Base-by-base conservation (phyloP, 2,797 vertebrate genomes). In the Dendrocincla tyrannina region DNA sequence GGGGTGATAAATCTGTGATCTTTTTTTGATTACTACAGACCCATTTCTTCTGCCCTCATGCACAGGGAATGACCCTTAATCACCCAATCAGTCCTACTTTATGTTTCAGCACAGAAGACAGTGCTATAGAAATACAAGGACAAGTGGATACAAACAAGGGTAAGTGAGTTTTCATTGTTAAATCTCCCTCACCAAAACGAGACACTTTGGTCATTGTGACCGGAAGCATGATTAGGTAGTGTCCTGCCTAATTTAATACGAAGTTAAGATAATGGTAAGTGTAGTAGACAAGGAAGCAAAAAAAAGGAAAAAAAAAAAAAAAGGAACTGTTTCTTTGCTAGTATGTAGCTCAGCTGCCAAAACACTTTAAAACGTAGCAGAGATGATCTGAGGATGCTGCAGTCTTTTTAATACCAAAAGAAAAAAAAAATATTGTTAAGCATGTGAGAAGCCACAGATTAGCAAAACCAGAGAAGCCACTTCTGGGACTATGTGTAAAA, bases 61-160 rank as follows among this genome's bases (percentile, higher is more conserved):
- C 49, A 60, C 70, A 76, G 55, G 52, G 44, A 88, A 86, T 88
- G 63, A 93, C 59, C 74, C 56, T 91, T 86, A 74, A 87, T 92
- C 80, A 92, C 56, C 53, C 77, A 87, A 25, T 82, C 60, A 47
- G 67, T 87, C 56, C 91, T 74, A 50, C 42, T 20, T 59, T 32
- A 66, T 64, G 74, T 74, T 68, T 87, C 81, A 80, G 56, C 59
- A 67, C 55, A 44, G 63, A 82, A 78, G 27, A 33, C 18, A 32
- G 52, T 46, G 50, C 85, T 81, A 39, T 7, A 79, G 70, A 75
- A 92, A 86, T 47, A 73, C 55, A 95, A 93, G 66, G 82, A 83
- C 67, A 94, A 84, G 69, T 37, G 60, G 50, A 47, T 72, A 91
- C 22, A 52, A 67, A 89, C 49, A 94, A 92, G 67, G 74, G 37